Conservation (phyloP, 2,888 invertebrate genomes). For the Lysandra bellargus region DNA sequence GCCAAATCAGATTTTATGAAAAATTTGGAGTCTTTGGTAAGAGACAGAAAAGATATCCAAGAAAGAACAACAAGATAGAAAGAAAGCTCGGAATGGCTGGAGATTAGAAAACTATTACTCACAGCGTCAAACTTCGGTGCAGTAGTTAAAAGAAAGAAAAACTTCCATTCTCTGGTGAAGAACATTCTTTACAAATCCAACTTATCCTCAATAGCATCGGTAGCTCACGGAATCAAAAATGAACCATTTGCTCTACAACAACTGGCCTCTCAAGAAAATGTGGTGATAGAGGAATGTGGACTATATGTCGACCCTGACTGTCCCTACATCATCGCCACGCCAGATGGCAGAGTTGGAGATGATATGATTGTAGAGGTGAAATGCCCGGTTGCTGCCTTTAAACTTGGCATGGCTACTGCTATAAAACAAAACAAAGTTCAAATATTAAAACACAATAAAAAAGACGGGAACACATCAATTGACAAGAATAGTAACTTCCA, state of each 20-base stretch:
- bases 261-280: background rate
- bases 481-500: no score
- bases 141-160: background rate
- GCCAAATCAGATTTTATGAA: no score
- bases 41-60: no score
- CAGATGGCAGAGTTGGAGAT: no score
- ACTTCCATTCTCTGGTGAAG: background rate
- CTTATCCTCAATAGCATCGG: background rate
- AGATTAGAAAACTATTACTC: no score
- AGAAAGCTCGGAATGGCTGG: no score
- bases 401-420: background rate
- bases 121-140: background rate
- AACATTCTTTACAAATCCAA: background rate
- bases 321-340: no score
- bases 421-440: background rate
- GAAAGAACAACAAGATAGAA: no score
- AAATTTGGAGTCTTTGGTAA: no score
- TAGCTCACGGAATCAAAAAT: background rate
- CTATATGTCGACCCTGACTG: background rate
- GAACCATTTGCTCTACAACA: background rate
- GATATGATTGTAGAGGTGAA: no score
- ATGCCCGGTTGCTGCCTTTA: background rate
- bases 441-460: background rate
- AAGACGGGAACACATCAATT: background rate
- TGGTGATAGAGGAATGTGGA: background rate